phyloP scores from a whole-genome alignment of 1,140 invertebrate species.

The Dolichoris vasculosae region DNA sequence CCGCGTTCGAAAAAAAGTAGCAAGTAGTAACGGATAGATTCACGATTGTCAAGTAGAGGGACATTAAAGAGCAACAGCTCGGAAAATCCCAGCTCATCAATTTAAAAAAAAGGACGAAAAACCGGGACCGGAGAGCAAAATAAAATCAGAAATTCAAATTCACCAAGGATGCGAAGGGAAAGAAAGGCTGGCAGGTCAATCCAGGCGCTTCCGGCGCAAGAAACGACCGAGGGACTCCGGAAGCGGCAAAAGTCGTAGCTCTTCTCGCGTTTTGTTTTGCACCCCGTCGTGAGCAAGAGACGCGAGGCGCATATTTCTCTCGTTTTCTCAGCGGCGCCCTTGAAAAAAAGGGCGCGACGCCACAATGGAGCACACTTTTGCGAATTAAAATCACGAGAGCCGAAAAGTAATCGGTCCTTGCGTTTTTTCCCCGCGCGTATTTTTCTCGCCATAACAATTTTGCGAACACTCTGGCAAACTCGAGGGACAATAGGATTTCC shows the following conservation, averaged over 20 bases:
- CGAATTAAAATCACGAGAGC: slow-evolving; percentile 3
- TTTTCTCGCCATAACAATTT: no score
- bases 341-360: background rate
- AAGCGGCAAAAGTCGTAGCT: no score
- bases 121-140: background rate
- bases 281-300: background rate
- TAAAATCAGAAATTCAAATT: slow-evolving; percentile 33
- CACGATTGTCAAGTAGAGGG: no score
- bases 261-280: background rate
- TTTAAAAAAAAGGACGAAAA: slow-evolving; percentile 3
- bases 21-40: no score
- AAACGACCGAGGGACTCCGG: background rate
- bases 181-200: background rate
- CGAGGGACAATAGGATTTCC: no score
- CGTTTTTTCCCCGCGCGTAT: no score
- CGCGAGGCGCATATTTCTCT: slow-evolving; percentile 14
- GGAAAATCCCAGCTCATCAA: slow-evolving; percentile 29
- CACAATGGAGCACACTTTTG: background rate
- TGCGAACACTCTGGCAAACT: no score
- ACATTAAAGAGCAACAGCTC: slow-evolving; percentile 17
- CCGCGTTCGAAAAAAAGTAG: no score
- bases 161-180: no score
- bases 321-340: background rate
- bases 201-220: background rate
- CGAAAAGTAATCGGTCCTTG: background rate